Base-by-base conservation (phyloP, 2,113 vertebrate species). In the Varanus komodoensis region DNA sequence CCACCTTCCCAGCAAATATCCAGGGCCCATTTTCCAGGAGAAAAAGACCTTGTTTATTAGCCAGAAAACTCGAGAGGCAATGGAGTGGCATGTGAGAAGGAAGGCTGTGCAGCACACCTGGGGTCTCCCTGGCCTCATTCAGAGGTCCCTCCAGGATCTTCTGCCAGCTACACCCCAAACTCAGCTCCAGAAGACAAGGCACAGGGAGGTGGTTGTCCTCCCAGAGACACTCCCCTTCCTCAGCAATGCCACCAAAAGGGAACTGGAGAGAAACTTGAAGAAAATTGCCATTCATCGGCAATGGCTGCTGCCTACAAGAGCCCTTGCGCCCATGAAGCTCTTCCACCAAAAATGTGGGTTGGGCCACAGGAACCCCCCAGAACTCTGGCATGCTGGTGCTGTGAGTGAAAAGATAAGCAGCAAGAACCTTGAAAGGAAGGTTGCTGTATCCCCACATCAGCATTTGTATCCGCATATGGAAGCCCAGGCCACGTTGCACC, bases 71-170 rank as follows among this genome's bases (percentile, higher is more conserved):
- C 79, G 79, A 73, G 87, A 88, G 80, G 48, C 27, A 8, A 48
- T 88, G 67, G 87, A 88, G 80, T 88, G 87, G 87, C 79, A 82
- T 1, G 50, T 88, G 48, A 88, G 50, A 21, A 88, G 27, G n/a
- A 88, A 83, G 34, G 21, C 32, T 7, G 27, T 89, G 34, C 87
- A 89, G 3, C 80, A 83, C 52, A 32, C 6, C 71, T 83, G 80
- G 87, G 87, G 80, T 4, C 52, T 83, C 14, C 80, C 80, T 0
- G 17, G 80, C 38, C 87, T 89, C n/a, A 15, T 83, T n/a, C 77
- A 61, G 50, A 83, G 81, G 15, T 83, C 87, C 54, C 23, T 88
- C 79, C 67, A 17, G 23, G 17, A 6, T 5, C 50, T 88, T 29
- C 48, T 82, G 19, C 11, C 78, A 4, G 3, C 67, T 8, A 34